Conservation (phyloP, 1,140 invertebrate genomes). For the Drosophila gunungcola region DNA sequence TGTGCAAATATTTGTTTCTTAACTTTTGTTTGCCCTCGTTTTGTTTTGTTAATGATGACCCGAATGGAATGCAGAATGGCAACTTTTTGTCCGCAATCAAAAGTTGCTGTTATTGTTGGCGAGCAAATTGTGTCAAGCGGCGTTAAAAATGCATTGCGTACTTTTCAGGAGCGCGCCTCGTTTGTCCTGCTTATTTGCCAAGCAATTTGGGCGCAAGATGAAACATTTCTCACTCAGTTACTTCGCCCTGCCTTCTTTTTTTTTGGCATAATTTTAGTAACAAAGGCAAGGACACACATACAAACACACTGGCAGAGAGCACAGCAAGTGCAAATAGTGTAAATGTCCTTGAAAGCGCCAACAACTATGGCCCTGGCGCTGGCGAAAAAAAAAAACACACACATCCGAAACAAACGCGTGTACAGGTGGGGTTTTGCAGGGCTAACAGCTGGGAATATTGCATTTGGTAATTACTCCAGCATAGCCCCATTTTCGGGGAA, state of each 20-base stretch:
- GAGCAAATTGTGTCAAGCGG: conserved; percentile 52
- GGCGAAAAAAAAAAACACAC: neutral
- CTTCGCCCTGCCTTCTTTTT: conserved; percentile 5
- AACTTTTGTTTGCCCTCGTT: conserved; percentile 35
- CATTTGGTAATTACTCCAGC: conserved; percentile 18
- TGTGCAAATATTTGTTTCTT: conserved; percentile 43
- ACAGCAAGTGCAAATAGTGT: conserved; percentile 73
- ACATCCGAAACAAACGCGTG: conserved; percentile 15
- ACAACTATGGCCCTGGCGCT: conserved; percentile 66
- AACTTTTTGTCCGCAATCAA: conserved; percentile 45
- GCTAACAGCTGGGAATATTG: conserved; percentile 24
- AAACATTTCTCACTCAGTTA: conserved; percentile 33
- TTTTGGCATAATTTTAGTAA: conserved; percentile 52
- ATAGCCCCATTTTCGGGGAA: conserved; percentile 5
- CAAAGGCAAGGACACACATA: conserved; percentile 66
- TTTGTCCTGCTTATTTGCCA: conserved; percentile 61
- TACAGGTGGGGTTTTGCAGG: conserved; percentile 60
- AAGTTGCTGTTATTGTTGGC: conserved; percentile 34
- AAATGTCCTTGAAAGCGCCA: conserved; percentile 77
- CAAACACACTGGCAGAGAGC: conserved; percentile 47
- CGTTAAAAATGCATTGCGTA: conserved; percentile 50
- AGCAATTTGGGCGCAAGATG: conserved; percentile 55
- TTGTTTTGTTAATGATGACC: conserved; percentile 42
- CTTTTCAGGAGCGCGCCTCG: conserved; percentile 20
- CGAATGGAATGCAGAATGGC: conserved; percentile 7